These are phyloP conservation scores for Ephestia elutella DNA, from an alignment of 1,140 invertebrate species.

Conservation along the genomic window DNA sequence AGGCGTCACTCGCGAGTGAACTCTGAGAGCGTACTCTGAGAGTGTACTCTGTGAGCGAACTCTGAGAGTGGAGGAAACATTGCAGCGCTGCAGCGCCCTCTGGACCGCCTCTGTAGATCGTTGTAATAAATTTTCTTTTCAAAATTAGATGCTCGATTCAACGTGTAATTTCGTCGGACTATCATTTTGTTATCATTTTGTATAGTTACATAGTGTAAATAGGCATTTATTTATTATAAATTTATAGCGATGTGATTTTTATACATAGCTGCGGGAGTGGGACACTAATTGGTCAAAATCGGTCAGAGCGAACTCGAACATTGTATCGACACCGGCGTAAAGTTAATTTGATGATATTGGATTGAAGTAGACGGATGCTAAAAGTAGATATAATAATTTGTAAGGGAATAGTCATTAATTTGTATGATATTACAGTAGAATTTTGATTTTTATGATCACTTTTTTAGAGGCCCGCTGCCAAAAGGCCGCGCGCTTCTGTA, in stretches of 20 bases:
- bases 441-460: slow-evolving; percentile 68
- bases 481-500: slow-evolving; percentile 39
- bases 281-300: slow-evolving; percentile 45
- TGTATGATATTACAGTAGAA: slow-evolving; percentile 74
- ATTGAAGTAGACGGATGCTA: slow-evolving; percentile 71
- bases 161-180: slow-evolving; percentile 67
- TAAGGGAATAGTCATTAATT: slow-evolving; percentile 75
- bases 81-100: slow-evolving; percentile 20
- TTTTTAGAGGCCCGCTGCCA: slow-evolving; percentile 42
- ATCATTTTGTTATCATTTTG: slow-evolving; percentile 74
- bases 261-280: slow-evolving; percentile 68
- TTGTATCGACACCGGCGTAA: slow-evolving; percentile 49
- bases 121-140: slow-evolving; percentile 58
- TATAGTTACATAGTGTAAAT: slow-evolving; percentile 74
- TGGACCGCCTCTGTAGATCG: slow-evolving; percentile 41
- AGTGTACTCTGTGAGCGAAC: no score
- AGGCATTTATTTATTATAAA: slow-evolving; percentile 75
- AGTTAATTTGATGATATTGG: slow-evolving; percentile 62
- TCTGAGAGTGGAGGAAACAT: no score
- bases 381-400: slow-evolving; percentile 70
- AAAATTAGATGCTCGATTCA: slow-evolving; percentile 65
- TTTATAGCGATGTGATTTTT: slow-evolving; percentile 71
- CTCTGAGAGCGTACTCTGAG: no score
- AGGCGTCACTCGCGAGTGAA: slow-evolving; percentile 7
- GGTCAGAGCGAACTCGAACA: slow-evolving; percentile 51